phyloP scores from a whole-genome alignment of 2,888 invertebrate genomes.

The Dryococelus australis region DNA sequence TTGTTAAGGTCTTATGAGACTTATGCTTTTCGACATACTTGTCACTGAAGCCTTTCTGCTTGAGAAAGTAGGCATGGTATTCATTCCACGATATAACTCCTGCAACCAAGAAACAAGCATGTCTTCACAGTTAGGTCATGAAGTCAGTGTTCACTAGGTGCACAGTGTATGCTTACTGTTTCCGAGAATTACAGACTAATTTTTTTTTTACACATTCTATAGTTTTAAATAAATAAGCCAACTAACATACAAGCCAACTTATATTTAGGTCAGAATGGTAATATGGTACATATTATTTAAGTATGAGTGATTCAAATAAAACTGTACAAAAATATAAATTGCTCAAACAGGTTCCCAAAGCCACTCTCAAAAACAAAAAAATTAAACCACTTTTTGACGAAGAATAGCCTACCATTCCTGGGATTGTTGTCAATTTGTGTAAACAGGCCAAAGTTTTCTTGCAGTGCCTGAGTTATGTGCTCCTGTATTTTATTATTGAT shows the following conservation, averaged over 20 bases:
- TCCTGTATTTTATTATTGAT: slow-evolving; percentile 72
- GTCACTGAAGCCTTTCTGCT: slow-evolving; percentile 71
- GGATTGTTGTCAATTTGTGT: slow-evolving; percentile 71
- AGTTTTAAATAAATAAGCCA: too few species aligned
- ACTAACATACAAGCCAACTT: too few species aligned
- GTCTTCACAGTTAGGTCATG: too few species aligned
- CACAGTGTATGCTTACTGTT: too few species aligned
- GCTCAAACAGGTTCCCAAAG: background rate
- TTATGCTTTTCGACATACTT: slow-evolving; percentile 71
- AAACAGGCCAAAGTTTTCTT: slow-evolving; percentile 72
- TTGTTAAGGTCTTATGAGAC: slow-evolving; percentile 69
- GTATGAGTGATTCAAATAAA: too few species aligned
- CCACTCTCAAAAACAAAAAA: slow-evolving; percentile 45
- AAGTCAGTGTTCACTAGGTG: too few species aligned
- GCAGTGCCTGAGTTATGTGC: slow-evolving; percentile 72
- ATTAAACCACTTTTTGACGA: too few species aligned
- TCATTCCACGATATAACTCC: slow-evolving; percentile 80
- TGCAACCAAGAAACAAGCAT: slow-evolving; percentile 38
- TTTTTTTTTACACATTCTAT: too few species aligned
- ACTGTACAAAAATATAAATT: background rate
- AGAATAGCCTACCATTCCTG: slow-evolving; percentile 62
- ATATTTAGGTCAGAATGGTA: too few species aligned
- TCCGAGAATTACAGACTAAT: too few species aligned
- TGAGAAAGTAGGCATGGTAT: slow-evolving; percentile 76
- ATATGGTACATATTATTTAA: too few species aligned